Base-by-base conservation (phyloP, 1,140 invertebrate genomes). In the Eriosoma lanigerum region DNA sequence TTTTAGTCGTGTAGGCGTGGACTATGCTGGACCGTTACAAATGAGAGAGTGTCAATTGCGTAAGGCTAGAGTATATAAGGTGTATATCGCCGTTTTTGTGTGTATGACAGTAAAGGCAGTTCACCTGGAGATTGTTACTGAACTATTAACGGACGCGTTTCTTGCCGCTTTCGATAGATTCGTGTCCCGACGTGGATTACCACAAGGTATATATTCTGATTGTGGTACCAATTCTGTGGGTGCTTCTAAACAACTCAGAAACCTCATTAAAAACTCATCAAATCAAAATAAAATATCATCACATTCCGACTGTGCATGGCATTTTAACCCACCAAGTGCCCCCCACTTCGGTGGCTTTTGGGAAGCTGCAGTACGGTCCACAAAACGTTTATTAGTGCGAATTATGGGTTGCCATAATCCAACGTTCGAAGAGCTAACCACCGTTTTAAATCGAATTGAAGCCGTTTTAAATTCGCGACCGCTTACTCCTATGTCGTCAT, bases 51-150 rank as follows among this genome's bases (percentile, higher is more conserved):
- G 32, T 38, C 32, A 8, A 38, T 38, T 38, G 8, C 32, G 32
- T 4, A 38, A 38, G 8, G 3, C 32, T 38, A 38, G 32, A 8
- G 32, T 38, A 4, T 38, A 4, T 38, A 80, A 80, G 17, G 81
- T 83, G 81, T 88, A 87, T 80, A 66, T 87, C 13, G 84, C 83
- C 17, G 1, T 88, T 12, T 88, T 88, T 82, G 84, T 87, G 3
- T 88, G 86, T 75, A 84, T 87, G 15, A 48, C 82, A 0, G 86
- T 86, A 1, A 84, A 84, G 64, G 86, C 85, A 8, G 80, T 87
- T 24, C 87, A 87, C 81, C 81, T 88, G 17, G 87, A 88, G 81
- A 24, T 86, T 0, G 86, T 87, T 0, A 83, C 83, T 0, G 82
- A 85, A 81, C 66, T 88, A 13, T 83, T 84, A 1, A 84, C 86